Percentiles rank a stretch among this genome's conserved stretches.
Conservation (phyloP, 2,888 invertebrate species). For the Eledona agricola region DNA sequence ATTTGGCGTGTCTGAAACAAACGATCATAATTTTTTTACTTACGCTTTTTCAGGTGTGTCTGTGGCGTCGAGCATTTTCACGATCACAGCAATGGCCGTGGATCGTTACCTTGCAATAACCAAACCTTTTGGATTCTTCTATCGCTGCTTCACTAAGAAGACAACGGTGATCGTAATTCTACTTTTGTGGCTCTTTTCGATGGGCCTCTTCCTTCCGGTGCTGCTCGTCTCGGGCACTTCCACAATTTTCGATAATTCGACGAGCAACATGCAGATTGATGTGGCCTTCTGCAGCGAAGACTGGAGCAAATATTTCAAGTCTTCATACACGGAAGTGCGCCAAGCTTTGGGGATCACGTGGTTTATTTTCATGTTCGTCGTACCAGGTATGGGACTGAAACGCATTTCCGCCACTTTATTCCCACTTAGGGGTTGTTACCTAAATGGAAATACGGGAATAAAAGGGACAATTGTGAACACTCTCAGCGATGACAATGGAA, state of each 20-base stretch:
- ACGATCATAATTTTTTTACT: not conserved
- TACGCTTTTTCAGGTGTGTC: slow-evolving; percentile 72
- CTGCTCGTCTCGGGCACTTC: slow-evolving; percentile 58
- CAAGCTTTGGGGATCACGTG: slow-evolving; percentile 73
- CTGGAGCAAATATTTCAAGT: slow-evolving; percentile 66
- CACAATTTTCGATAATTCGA: slow-evolving; percentile 9
- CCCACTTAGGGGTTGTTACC: not conserved
- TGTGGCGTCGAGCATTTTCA: slow-evolving; percentile 82
- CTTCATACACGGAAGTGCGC: slow-evolving; percentile 52
- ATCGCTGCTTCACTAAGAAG: slow-evolving; percentile 74
- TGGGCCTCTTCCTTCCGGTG: slow-evolving; percentile 74
- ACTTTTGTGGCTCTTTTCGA: slow-evolving; percentile 72
- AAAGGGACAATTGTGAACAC: slow-evolving; percentile 9
- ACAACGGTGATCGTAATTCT: slow-evolving; percentile 72
- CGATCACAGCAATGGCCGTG: slow-evolving; percentile 81
- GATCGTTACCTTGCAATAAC: slow-evolving; percentile 80
- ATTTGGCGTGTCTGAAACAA: too few species aligned
- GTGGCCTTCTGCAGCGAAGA: slow-evolving; percentile 68
- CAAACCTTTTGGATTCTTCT: slow-evolving; percentile 75
- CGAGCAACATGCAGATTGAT: slow-evolving; percentile 17
- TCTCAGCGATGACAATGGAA: slow-evolving; percentile 4
- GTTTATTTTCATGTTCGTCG: slow-evolving; percentile 78
- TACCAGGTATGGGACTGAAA: slow-evolving; percentile 69
- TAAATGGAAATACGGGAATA: slow-evolving; percentile 1
- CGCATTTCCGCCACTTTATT: slow-evolving; percentile 6